phyloP scores from a whole-genome alignment of 2,113 vertebrate species.

The Melanerpes aurifrons region DNA sequence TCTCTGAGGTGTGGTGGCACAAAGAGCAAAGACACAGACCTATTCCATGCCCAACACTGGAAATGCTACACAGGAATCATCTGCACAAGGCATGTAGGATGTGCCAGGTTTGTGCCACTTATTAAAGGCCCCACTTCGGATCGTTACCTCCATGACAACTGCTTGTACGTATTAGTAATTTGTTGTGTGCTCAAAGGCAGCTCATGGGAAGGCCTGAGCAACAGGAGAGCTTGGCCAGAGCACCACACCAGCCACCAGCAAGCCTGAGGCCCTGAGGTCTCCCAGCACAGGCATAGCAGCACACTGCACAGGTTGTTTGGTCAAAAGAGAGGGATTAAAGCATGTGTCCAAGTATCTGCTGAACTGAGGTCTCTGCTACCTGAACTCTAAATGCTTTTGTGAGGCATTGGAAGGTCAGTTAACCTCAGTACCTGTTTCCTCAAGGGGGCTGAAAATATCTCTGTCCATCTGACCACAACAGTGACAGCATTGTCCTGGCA shows the following conservation, averaged over 20 bases:
- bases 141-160: slow-evolving; percentile 60
- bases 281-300: neutral
- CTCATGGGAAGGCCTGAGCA: neutral
- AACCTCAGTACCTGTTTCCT: neutral
- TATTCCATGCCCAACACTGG: neutral
- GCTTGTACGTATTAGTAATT: slow-evolving; percentile 21
- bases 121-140: neutral
- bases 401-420: neutral
- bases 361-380: neutral
- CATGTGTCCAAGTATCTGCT: neutral
- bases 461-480: neutral
- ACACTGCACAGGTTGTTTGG: neutral
- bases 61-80: neutral
- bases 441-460: neutral
- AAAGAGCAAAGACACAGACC: neutral
- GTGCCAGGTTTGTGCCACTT: neutral
- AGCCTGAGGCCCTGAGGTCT: neutral
- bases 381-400: neutral
- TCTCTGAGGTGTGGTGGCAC: neutral
- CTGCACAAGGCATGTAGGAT: neutral
- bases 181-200: neutral
- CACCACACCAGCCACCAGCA: neutral
- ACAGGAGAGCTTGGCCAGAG: neutral
- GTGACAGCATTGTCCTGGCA: neutral
- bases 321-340: neutral